Percentiles rank a stretch among this genome's conserved stretches.
Conservation (phyloP, 2,888 invertebrate species). For the Alsophila aescularia region DNA sequence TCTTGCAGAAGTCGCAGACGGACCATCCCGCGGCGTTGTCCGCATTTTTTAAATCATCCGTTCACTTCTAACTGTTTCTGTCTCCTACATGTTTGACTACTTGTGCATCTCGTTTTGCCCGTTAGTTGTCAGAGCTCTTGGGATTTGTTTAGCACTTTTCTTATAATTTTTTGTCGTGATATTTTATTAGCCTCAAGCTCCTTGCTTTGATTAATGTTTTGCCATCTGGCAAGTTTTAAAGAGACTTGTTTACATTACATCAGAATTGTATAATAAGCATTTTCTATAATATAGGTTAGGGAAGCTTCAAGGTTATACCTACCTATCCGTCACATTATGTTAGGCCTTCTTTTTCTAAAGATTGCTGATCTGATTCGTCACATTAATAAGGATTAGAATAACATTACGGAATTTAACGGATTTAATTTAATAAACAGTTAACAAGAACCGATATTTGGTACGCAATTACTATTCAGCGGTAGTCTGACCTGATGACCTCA, state of each 20-base stretch:
- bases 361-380: too few relatives aligned
- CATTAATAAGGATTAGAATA: too few relatives aligned
- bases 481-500: constrained; percentile 18
- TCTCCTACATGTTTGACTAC: constrained; percentile 16
- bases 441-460: constrained; percentile 8
- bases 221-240: too few relatives aligned
- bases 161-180: not conserved
- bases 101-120: not conserved
- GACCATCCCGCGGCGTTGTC: constrained; percentile 21
- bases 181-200: not conserved
- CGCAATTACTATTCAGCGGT: constrained; percentile 9
- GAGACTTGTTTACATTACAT: too few relatives aligned
- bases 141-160: constrained; percentile 2
- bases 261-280: too few relatives aligned
- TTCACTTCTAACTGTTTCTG: constrained; percentile 30
- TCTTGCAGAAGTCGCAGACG: constrained; percentile 12
- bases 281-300: too few relatives aligned
- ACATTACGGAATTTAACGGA: not conserved
- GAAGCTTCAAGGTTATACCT: too few relatives aligned
- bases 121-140: not conserved
- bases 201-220: too few relatives aligned
- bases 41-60: constrained; percentile 24
- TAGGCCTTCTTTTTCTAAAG: too few relatives aligned
- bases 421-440: constrained; percentile 11
- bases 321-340: too few relatives aligned